Evolutionary conservation across 1,140 invertebrate species (phyloP).

Genomic region (Pentalonia nigronervosa): DNA sequence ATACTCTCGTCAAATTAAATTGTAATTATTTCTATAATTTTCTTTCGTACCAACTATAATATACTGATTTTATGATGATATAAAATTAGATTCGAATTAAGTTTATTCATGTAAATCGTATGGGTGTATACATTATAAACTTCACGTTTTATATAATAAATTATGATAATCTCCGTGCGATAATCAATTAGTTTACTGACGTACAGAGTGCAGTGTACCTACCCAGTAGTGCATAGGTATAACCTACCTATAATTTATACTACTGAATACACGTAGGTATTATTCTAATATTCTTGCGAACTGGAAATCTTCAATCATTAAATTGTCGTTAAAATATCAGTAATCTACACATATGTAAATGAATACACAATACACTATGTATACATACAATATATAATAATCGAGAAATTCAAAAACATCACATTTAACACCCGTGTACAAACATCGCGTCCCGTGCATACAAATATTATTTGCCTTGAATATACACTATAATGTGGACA

Average conservation of each 20-base stretch:
- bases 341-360: not conserved
- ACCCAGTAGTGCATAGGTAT: not conserved
- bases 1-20: not conserved
- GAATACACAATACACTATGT: not conserved
- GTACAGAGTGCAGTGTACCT: not conserved
- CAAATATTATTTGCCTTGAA: not conserved
- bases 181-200: not conserved
- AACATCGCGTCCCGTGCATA: not conserved
- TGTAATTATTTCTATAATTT: not conserved
- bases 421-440: conserved; percentile 10
- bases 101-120: not conserved
- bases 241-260: not conserved
- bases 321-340: not conserved
- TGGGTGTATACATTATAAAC: not conserved
- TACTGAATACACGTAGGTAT: not conserved
- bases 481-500: not conserved
- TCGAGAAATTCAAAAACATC: not conserved
- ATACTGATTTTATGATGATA: not conserved
- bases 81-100: not conserved
- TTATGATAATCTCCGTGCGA: not conserved
- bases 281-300: not conserved
- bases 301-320: not conserved
- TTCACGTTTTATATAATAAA: not conserved
- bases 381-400: not conserved
- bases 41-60: not conserved